Evolutionary conservation across 2,888 invertebrate genomes (phyloP).

Genomic region (Hypomecis atomaria): DNA sequence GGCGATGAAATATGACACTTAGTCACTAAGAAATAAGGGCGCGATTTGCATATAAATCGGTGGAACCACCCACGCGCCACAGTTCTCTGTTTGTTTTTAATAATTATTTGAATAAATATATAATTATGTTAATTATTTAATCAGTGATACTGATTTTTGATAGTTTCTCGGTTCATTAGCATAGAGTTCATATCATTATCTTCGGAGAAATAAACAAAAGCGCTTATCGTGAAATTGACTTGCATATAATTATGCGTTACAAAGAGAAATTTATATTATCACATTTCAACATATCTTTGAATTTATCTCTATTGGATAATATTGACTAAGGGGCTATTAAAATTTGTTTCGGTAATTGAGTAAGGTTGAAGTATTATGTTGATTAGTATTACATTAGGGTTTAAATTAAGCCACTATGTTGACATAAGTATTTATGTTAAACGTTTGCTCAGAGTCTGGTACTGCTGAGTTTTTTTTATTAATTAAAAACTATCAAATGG

Average conservation of each 20-base stretch:
- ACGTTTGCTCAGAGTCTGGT: too few relatives aligned
- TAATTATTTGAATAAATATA: slow-evolving; percentile 71
- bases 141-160: slow-evolving; percentile 41
- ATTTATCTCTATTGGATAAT: background rate
- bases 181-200: slow-evolving; percentile 29
- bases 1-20: slow-evolving; percentile 54
- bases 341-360: background rate
- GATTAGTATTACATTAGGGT: too few relatives aligned
- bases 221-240: slow-evolving; percentile 27
- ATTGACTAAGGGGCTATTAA: background rate
- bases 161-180: slow-evolving; percentile 28
- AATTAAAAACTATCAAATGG: too few relatives aligned
- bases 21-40: slow-evolving; percentile 49
- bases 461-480: too few relatives aligned
- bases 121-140: slow-evolving; percentile 66
- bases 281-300: background rate
- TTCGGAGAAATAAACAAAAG: slow-evolving; percentile 28
- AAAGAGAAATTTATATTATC: slow-evolving; percentile 13
- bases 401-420: too few relatives aligned
- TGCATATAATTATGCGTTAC: slow-evolving; percentile 17
- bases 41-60: slow-evolving; percentile 52
- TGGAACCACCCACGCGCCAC: slow-evolving; percentile 58
- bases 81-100: slow-evolving; percentile 54
- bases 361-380: too few relatives aligned
- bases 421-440: too few relatives aligned